Evolutionary conservation across 2,888 invertebrate genomes (phyloP).

Genomic region (Apotomis betuletana): DNA sequence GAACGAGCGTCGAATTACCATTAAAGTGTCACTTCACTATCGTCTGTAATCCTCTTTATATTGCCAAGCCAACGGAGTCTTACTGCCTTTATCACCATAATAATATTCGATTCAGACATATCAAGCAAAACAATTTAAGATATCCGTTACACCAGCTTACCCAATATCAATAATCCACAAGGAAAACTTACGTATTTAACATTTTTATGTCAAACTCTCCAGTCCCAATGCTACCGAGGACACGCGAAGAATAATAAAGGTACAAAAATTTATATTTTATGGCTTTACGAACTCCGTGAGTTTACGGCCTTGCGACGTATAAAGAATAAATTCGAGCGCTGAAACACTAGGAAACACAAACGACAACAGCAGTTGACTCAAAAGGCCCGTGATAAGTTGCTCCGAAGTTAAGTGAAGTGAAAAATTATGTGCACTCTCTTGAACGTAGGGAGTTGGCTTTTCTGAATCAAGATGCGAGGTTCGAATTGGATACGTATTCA

Average conservation of each 20-base stretch:
- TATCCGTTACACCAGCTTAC: too few relatives aligned
- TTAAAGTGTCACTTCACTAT: too few relatives aligned
- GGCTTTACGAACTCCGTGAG: constrained; percentile 40
- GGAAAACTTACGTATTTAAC: constrained; percentile 20
- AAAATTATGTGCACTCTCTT: constrained; percentile 42
- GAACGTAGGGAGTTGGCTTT: constrained; percentile 7
- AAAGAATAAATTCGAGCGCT: constrained; percentile 44
- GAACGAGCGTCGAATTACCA: too few relatives aligned
- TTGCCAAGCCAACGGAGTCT: too few relatives aligned
- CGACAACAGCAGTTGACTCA: constrained; percentile 31
- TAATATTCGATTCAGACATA: too few relatives aligned
- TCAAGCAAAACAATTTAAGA: too few relatives aligned
- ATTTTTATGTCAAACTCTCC: constrained; percentile 28
- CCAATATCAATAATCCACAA: neutral
- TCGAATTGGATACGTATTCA: too few relatives aligned
- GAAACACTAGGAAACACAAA: constrained; percentile 42
- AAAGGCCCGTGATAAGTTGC: constrained; percentile 41
- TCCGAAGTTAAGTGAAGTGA: constrained; percentile 42
- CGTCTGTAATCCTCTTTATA: too few relatives aligned
- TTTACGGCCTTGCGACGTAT: constrained; percentile 45
- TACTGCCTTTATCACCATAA: too few relatives aligned
- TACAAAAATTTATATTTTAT: constrained; percentile 45
- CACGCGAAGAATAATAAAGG: constrained; percentile 43
- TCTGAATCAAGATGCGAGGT: too few relatives aligned
- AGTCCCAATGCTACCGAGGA: constrained; percentile 23